Evolutionary conservation across 1,140 invertebrate species (phyloP), one percentile per base, ranked within the genome.

Genomic region (Drosophila littoralis): DNA sequence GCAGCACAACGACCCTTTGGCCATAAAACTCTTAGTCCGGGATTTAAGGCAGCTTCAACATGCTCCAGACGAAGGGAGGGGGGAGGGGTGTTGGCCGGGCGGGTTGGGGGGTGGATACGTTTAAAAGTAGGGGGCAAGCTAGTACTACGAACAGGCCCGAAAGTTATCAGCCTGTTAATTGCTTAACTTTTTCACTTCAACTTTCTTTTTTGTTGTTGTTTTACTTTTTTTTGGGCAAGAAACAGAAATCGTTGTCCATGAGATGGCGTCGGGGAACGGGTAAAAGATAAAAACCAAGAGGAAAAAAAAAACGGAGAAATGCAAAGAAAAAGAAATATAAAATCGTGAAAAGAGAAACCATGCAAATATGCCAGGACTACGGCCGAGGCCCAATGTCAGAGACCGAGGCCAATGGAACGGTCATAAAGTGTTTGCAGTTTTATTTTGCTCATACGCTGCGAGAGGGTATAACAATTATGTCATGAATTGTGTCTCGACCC

Each of bases 181-280:
- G 84, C 84, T 89, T 89, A 89, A 89, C 84, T 89, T 89, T 89
- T 89, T 89, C 84, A 89, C 84, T 89, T 89, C 84, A 89, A 89
- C 84, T 89, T 89, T 89, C 81, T 89, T 77, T 67, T 33, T 4
- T 28, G 57, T 74, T 67, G n/a, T 4, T 28, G 57, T 4, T 9
- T 46, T 7, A 7, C 22, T 88, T 80, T 88, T 84, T 70, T 71
- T 48, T 22, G 54, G 81, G 45, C 76, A 54, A 85, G 59, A 77
- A 76, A 70, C 79, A 60, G 64, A 57, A 57, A 46, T 60, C 40
- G 35, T 33, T 48, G 17, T 22, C 38, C 42, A 35, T 35, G 42
- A 17, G 22, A 12, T 35, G 58, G 15, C 15, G 12, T 17, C 38
- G 35, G 15, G 42, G 1, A 15, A 9, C 1, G 45, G 32, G 15